A percentile compares a stretch with the other conserved stretches of the same genome.
These are phyloP conservation scores for Geodia barretti DNA, from an alignment of 37 sponge, comb jelly and placozoan genomes.

Conservation along the genomic window DNA sequence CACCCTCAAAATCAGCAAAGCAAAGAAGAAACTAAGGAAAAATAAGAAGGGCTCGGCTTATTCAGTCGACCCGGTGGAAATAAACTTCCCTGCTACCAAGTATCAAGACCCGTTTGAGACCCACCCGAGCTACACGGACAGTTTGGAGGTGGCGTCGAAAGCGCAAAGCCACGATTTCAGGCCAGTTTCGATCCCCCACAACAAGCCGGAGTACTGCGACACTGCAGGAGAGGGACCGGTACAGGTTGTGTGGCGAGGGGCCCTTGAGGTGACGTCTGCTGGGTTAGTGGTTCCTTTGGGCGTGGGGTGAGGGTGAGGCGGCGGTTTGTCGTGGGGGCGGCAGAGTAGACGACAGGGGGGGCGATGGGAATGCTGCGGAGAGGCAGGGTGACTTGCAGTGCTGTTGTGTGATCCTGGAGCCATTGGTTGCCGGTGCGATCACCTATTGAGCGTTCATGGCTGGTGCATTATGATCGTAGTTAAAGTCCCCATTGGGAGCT, in stretches of 20 bases:
- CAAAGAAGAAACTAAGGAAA: conserved; percentile 50
- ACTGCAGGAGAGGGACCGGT: conserved; percentile 72
- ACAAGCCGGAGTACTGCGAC: conserved; percentile 72
- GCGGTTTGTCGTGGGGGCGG: too few species aligned
- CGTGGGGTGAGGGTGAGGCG: too few species aligned
- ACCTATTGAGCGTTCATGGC: too few species aligned
- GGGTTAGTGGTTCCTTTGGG: too few species aligned
- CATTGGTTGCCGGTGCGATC: too few species aligned
- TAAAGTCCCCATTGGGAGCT: too few species aligned
- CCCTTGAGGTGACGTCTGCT: conserved; percentile 29
- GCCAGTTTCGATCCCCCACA: conserved; percentile 73
- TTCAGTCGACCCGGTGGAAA: conserved; percentile 39
- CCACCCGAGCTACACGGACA: conserved; percentile 10
- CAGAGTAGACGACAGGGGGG: too few species aligned
- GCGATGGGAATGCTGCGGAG: too few species aligned
- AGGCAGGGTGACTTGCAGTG: too few species aligned
- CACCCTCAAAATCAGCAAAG: conserved; percentile 38
- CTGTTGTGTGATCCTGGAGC: too few species aligned
- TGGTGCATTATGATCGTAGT: too few species aligned
- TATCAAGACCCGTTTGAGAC: conserved; percentile 66
- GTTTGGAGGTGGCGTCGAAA: conserved; percentile 9
- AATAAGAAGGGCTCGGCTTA: conserved; percentile 36
- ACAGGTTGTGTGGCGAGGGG: conserved; percentile 53
- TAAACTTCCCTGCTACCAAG: conserved; percentile 21
- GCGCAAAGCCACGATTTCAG: conserved; percentile 76